Percentiles rank a stretch among this genome's conserved stretches.
These are phyloP conservation scores for Spatulosminthurus flaviceps DNA, from an alignment of 2,888 invertebrate species.

Conservation along the genomic window DNA sequence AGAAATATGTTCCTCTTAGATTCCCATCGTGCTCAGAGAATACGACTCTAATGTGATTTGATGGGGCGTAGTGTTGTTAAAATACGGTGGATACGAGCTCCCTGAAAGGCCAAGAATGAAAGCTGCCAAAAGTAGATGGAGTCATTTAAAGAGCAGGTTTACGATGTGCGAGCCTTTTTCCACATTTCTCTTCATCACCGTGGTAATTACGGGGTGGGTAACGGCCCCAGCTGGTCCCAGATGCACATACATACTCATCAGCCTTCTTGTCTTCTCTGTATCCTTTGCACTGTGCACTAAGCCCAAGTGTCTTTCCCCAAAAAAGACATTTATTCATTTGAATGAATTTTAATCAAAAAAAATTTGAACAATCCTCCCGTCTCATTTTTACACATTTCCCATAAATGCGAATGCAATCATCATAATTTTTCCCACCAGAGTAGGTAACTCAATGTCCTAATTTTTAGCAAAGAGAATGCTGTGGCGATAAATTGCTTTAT, in stretches of 20 bases:
- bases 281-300: conserved; percentile 7
- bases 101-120: conserved; percentile 22
- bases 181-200: conserved; percentile 63
- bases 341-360: no score
- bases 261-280: conserved; percentile 20
- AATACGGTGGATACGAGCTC: conserved; percentile 9
- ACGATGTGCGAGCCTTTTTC: conserved; percentile 61
- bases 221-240: conserved; percentile 54
- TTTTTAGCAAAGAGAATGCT: no score
- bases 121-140: conserved; percentile 58
- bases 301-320: no score
- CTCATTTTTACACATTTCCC: no score
- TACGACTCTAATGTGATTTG: conserved; percentile 37
- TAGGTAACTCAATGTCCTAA: no score
- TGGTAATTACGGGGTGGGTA: conserved; percentile 60
- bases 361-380: no score
- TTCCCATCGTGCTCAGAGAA: not conserved
- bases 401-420: no score
- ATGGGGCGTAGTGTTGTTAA: conserved; percentile 40
- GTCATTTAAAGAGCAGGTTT: conserved; percentile 62
- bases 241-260: conserved; percentile 39
- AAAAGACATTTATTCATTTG: no score
- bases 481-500: no score
- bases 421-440: no score
- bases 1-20: no score